Evolutionary conservation across 2,888 invertebrate genomes (phyloP).

Genomic region (Trichacis sp.): DNA sequence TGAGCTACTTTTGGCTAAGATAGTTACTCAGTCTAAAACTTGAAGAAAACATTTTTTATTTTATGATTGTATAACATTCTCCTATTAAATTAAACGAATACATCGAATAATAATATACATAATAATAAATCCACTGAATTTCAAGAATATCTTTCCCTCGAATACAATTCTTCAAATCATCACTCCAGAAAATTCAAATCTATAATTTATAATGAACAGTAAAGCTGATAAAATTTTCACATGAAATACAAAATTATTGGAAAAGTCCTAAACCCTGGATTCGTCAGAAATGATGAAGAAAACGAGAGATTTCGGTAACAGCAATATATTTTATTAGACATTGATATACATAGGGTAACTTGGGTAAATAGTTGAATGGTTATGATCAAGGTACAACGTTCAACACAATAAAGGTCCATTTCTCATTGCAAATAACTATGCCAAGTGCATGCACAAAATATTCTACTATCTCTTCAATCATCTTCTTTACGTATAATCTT

Average conservation of each 20-base stretch:
- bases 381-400: constrained; percentile 54
- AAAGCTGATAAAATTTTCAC: too few species aligned
- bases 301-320: constrained; percentile 54
- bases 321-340: constrained; percentile 68
- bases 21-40: too few species aligned
- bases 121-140: too few species aligned
- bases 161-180: too few species aligned
- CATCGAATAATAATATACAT: too few species aligned
- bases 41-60: too few species aligned
- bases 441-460: constrained; percentile 12
- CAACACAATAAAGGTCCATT: constrained; percentile 53
- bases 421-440: constrained; percentile 31
- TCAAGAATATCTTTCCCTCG: too few species aligned
- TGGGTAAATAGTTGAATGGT: constrained; percentile 57
- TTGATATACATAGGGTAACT: constrained; percentile 67
- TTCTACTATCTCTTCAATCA: constrained; percentile 24
- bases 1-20: too few species aligned
- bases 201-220: background rate
- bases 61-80: too few species aligned
- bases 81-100: too few species aligned
- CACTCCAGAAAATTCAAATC: background rate
- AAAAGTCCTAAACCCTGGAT: too few species aligned
- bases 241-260: too few species aligned
- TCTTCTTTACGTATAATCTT: background rate
- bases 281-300: background rate